Percentiles rank a stretch among this genome's conserved stretches.
Conservation (phyloP, 2,113 vertebrate species). For the Romanogobio albipinnatus region DNA sequence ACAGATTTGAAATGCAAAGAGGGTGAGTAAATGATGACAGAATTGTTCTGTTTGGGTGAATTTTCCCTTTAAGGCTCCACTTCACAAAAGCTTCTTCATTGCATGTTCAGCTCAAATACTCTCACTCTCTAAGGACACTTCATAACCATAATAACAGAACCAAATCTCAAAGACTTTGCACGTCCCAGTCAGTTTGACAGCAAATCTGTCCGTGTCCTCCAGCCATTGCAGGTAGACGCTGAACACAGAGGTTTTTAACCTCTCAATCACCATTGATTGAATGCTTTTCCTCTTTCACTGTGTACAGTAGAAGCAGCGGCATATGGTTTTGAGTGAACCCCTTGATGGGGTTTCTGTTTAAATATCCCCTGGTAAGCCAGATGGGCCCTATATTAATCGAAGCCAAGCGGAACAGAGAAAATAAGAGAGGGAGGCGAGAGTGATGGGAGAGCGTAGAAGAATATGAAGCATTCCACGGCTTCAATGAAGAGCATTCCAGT, state of each 20-base stretch:
- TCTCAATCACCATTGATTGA: slow-evolving; percentile 69
- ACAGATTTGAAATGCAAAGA: neutral
- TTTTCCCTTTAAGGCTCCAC: neutral
- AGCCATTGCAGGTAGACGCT: neutral
- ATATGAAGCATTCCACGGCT: slow-evolving; percentile 64
- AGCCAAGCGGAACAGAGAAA: slow-evolving; percentile 73
- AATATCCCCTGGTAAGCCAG: slow-evolving; percentile 66
- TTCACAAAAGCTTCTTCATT: neutral
- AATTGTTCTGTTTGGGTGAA: too few species aligned
- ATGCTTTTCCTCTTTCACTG: slow-evolving; percentile 48
- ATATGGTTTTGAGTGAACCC: slow-evolving; percentile 62
- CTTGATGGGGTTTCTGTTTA: slow-evolving; percentile 61
- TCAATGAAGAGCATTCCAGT: slow-evolving; percentile 65
- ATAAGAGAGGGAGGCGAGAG: slow-evolving; percentile 48
- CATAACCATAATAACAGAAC: neutral
- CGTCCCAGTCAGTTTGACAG: slow-evolving; percentile 7
- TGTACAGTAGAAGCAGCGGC: slow-evolving; percentile 61
- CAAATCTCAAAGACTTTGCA: neutral
- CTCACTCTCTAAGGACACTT: neutral
- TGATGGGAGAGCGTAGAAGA: slow-evolving; percentile 2
- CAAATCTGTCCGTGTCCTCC: neutral
- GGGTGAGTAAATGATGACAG: neutral
- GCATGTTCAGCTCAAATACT: neutral
- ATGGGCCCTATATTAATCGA: slow-evolving; percentile 71
- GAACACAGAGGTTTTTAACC: slow-evolving; percentile 50